Evolutionary conservation across 2,888 invertebrate species (phyloP).

Genomic region (Ganaspis brasiliensis): DNA sequence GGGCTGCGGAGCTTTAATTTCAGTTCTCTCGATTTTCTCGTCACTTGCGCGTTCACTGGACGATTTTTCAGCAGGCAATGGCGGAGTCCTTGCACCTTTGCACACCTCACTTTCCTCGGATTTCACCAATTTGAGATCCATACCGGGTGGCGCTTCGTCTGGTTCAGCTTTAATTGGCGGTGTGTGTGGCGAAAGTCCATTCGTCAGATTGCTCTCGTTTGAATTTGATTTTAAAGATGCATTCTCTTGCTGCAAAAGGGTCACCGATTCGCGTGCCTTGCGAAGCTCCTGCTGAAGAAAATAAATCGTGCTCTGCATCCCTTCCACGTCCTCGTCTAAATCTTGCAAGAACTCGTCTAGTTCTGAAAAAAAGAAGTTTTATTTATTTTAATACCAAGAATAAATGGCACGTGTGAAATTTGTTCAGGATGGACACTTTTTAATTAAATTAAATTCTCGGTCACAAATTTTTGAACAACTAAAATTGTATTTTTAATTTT

Average conservation of each 20-base stretch:
- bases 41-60: conserved; percentile 70
- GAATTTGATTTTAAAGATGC: conserved; percentile 69
- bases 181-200: conserved; percentile 76
- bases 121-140: conserved; percentile 58
- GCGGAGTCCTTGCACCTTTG: conserved; percentile 76
- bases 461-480: too few species aligned
- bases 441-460: too few species aligned
- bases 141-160: conserved; percentile 66
- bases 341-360: conserved; percentile 97
- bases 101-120: conserved; percentile 72
- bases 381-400: too few species aligned
- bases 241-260: conserved; percentile 85
- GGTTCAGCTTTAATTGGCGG: conserved; percentile 76
- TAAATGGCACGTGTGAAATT: too few species aligned
- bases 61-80: conserved; percentile 68
- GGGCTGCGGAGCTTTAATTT: conserved; percentile 64
- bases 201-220: conserved; percentile 73
- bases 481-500: too few species aligned
- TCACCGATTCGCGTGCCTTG: conserved; percentile 88
- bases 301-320: conserved; percentile 98
- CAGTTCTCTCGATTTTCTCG: conserved; percentile 69
- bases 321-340: conserved; percentile 98
- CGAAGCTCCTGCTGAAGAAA: conserved; percentile 96
- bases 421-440: too few species aligned
- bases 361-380: conserved; percentile 88